A percentile compares a stretch with the other conserved stretches of the same genome.
phyloP scores from a whole-genome alignment of 2,797 vertebrate species.

The Onychomys leucogaster region DNA sequence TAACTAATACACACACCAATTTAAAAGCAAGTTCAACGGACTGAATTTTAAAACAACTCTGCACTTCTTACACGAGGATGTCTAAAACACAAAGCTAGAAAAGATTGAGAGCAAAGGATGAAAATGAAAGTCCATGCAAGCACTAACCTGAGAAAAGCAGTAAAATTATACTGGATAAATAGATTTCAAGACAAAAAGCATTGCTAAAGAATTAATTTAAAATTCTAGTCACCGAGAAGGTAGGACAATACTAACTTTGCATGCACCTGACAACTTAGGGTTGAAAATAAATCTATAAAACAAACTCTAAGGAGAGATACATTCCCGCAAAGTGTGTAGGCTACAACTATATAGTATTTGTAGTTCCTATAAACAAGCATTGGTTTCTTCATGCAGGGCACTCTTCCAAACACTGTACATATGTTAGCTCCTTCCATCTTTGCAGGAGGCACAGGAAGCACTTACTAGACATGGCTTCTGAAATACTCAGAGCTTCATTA shows the following conservation, averaged over 20 bases:
- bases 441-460: background rate
- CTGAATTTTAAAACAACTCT: constrained; percentile 20
- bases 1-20: background rate
- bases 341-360: background rate
- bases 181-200: background rate
- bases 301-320: background rate
- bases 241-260: background rate
- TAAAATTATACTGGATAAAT: background rate
- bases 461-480: background rate
- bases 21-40: background rate
- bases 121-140: background rate
- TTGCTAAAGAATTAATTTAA: background rate
- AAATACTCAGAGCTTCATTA: background rate
- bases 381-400: background rate
- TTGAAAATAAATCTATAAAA: constrained; percentile 41
- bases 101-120: background rate
- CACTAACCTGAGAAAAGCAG: background rate
- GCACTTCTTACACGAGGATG: background rate
- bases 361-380: background rate
- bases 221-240: constrained; percentile 28
- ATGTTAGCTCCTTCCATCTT: background rate
- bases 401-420: background rate
- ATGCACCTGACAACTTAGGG: background rate
- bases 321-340: background rate
- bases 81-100: constrained; percentile 30